Conservation (phyloP, 2,113 vertebrate species). For the Hiodon alosoides region DNA sequence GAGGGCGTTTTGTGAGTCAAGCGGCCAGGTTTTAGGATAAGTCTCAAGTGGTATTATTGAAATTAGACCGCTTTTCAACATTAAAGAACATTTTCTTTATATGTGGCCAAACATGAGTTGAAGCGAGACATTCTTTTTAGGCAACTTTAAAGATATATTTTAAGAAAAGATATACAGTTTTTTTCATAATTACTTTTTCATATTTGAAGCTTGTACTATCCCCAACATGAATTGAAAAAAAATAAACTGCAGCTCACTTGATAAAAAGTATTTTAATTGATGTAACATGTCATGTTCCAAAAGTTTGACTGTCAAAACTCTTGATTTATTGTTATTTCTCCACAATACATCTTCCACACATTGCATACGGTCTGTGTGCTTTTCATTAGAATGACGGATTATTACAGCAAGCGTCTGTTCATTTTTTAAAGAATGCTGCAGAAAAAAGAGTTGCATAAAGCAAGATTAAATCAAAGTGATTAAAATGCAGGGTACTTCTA, state of each 20-base stretch:
- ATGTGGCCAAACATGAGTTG: too few relatives aligned
- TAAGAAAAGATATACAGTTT: too few relatives aligned
- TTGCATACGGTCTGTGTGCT: constrained; percentile 39
- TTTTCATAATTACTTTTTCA: too few relatives aligned
- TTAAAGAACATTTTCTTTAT: background rate
- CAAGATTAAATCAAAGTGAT: constrained; percentile 13
- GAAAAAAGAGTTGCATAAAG: constrained; percentile 7
- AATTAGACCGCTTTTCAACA: background rate
- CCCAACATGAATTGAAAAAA: constrained; percentile 34
- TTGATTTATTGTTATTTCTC: constrained; percentile 59
- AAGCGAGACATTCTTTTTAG: too few relatives aligned
- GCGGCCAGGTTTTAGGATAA: background rate
- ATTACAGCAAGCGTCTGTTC: constrained; percentile 42
- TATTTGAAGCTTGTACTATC: constrained; percentile 51
- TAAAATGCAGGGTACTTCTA: background rate
- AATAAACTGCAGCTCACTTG: constrained; percentile 23
- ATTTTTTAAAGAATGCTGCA: constrained; percentile 29
- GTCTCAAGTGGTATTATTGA: background rate
- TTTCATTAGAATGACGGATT: constrained; percentile 64
- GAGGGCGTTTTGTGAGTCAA: background rate
- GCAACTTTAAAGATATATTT: too few relatives aligned
- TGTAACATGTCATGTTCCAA: constrained; percentile 52
- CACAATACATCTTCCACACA: constrained; percentile 55
- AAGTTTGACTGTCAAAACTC: constrained; percentile 53
- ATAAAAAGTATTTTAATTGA: constrained; percentile 53